These are phyloP conservation scores for Sinocyclocheilus rhinocerous DNA, from an alignment of 2,113 vertebrate genomes.

Conservation along the genomic window DNA sequence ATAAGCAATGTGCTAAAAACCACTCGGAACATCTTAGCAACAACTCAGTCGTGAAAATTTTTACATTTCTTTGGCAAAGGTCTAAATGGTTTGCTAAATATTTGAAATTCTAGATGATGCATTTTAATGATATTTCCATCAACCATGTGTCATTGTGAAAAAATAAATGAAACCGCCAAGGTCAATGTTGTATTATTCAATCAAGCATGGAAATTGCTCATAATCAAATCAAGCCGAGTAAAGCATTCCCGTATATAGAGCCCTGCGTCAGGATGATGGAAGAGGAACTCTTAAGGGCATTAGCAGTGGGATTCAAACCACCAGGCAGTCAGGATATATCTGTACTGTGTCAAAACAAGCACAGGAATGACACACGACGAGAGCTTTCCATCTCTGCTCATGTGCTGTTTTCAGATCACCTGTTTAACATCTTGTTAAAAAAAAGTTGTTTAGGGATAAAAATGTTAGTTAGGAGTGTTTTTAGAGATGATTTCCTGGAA, in stretches of 20 bases:
- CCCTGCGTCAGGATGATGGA: constrained; percentile 23
- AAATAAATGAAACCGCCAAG: neutral
- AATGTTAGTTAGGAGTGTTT: neutral
- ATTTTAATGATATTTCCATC: neutral
- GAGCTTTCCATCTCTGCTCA: neutral
- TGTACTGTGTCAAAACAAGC: constrained; percentile 35
- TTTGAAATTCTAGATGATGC: neutral
- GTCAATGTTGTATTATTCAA: constrained; percentile 31
- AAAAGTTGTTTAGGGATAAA: neutral
- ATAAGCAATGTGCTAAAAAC: neutral
- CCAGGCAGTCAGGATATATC: constrained; percentile 22
- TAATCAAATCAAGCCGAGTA: constrained; percentile 38
- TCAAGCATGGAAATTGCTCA: constrained; percentile 41
- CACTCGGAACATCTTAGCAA: too few species aligned
- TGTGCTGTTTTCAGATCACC: neutral
- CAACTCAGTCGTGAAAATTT: neutral
- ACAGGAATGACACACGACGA: constrained; percentile 17
- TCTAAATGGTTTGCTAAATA: neutral
- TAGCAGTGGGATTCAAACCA: constrained; percentile 5
- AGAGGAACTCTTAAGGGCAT: constrained; percentile 20
- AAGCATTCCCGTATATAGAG: constrained; percentile 26
- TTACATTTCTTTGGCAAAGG: neutral
- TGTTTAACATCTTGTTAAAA: neutral
- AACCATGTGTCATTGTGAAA: neutral
- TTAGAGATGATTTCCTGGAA: constrained; percentile 22